Evolutionary conservation across 2,888 invertebrate species (phyloP).

Genomic region (Zaprionus lineosus): DNA sequence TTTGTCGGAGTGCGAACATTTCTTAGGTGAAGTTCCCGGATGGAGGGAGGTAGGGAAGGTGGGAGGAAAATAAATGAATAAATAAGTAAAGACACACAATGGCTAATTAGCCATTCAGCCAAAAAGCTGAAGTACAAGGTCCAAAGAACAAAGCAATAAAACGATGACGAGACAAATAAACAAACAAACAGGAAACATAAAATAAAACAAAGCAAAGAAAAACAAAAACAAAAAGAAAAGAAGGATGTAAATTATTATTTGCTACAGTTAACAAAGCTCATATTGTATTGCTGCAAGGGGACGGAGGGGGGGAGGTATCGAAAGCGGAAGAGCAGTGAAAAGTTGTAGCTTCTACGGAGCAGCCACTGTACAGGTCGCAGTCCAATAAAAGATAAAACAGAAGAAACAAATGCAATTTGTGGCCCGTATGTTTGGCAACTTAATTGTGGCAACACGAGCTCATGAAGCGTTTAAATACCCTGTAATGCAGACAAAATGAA

Average conservation of each 20-base stretch:
- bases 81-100: slow-evolving; percentile 6
- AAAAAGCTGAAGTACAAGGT: slow-evolving; percentile 32
- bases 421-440: slow-evolving; percentile 21
- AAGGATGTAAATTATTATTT: slow-evolving; percentile 59
- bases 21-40: neutral
- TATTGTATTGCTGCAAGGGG: slow-evolving; percentile 6
- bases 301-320: neutral
- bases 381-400: neutral
- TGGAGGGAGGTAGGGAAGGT: too few relatives aligned
- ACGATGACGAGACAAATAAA: slow-evolving; percentile 20
- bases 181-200: slow-evolving; percentile 31
- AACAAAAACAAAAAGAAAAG: slow-evolving; percentile 10
- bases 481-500: too few relatives aligned
- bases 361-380: too few relatives aligned
- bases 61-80: neutral
- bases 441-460: slow-evolving; percentile 34
- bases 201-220: neutral
- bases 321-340: neutral
- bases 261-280: slow-evolving; percentile 61
- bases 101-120: slow-evolving; percentile 48
- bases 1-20: too few relatives aligned
- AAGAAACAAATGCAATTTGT: slow-evolving; percentile 6
- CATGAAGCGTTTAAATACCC: slow-evolving; percentile 32
- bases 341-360: too few relatives aligned
- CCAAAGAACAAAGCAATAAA: slow-evolving; percentile 34